Conservation (phyloP, 1,140 invertebrate genomes). For the Eufriesea mexicana region DNA sequence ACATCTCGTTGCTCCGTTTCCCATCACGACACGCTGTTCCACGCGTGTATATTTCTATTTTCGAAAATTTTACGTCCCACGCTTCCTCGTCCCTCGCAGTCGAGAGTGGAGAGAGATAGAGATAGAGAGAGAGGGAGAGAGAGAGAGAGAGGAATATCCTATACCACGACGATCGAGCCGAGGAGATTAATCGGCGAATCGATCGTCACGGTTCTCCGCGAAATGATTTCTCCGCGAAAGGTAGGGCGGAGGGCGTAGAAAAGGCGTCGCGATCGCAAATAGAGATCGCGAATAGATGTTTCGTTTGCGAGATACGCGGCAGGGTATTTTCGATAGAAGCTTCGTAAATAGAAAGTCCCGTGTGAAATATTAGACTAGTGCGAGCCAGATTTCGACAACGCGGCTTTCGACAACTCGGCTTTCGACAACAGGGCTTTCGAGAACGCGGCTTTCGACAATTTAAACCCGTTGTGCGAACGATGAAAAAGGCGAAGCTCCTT, state of each 20-base stretch:
- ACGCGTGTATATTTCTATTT: neutral
- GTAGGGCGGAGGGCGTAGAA: neutral
- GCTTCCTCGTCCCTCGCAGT: neutral
- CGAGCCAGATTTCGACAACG: neutral
- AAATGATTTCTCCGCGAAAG: too few species aligned
- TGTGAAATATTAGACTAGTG: conserved; percentile 7
- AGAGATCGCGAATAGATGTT: neutral
- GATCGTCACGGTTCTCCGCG: too few species aligned
- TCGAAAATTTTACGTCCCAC: neutral
- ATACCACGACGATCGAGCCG: too few species aligned
- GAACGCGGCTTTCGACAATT: neutral
- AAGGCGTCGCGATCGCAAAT: neutral
- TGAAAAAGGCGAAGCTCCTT: neutral
- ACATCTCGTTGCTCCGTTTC: neutral
- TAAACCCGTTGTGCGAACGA: neutral
- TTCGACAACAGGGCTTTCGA: too few species aligned
- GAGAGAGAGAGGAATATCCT: neutral
- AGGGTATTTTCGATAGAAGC: neutral
- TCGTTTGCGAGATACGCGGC: neutral
- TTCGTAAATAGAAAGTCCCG: neutral
- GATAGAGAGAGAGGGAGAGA: too few species aligned
- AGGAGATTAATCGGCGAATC: too few species aligned
- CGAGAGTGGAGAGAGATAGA: too few species aligned
- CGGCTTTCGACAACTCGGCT: too few species aligned
- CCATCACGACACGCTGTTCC: neutral